Base-by-base conservation (phyloP, 2,888 invertebrate genomes). In the Atherix ibis region DNA sequence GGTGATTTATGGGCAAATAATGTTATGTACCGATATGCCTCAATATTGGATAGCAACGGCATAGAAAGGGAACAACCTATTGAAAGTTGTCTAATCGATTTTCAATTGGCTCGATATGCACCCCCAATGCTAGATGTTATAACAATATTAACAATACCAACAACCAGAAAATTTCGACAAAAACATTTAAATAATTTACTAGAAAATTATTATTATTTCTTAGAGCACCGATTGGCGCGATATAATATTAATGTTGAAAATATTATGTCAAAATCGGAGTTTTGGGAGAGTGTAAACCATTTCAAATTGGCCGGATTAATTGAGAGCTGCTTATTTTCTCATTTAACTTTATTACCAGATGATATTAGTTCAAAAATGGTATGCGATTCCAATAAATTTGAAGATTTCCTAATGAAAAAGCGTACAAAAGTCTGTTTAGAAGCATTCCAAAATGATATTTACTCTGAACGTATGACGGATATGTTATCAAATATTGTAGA, bases 21-120 rank as follows among this genome's bases (percentile, higher is more conserved):
- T 41, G 38, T 64, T 0, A 51, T 66, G 50, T 61, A 63, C 24
- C 50, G 50, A 14, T 57, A 59, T 26, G 50, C 50, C 3, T 14
- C 9, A 13, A 43, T 10, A 10, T 15, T 22, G 25, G 10, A 5
- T 4, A n/a, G 31, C 31, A 14, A 35, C 19, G 31, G 46, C 35
- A 50, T 55, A 13, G 45, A 58, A 18, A 10, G 17, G 3, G 10
- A 56, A 1, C 49, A 48, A 19, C 68, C 71, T 2, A 58, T 69
- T 3, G 65, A 70, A 18, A 74, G 76, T 43, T 49, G 72, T 19
- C 50, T 81, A 8, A 69, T 82, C 3, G 81, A 81, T 52, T 81
- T 72, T 47, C 80, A 80, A 54, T 62, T 76, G 32, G 58, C 68
- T 0, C 64, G 73, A 17, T 78, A 73, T 48, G 69, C 69, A 12